phyloP scores from a whole-genome alignment of 2,888 invertebrate genomes.

The Diadegma fenestrale region DNA sequence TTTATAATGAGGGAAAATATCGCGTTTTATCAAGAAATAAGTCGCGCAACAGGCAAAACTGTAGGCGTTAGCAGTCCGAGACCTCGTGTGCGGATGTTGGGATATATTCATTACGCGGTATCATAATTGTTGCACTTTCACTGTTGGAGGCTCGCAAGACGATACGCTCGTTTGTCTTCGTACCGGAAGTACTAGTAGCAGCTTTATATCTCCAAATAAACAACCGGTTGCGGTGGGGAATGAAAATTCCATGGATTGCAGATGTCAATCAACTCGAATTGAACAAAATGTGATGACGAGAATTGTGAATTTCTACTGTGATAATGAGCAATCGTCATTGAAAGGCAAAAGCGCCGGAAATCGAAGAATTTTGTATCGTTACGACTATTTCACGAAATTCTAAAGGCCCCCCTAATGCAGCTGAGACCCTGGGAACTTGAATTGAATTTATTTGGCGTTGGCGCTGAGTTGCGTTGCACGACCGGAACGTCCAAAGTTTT shows the following conservation, averaged over 20 bases:
- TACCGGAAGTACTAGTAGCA: conserved; percentile 69
- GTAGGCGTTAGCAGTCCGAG: conserved; percentile 35
- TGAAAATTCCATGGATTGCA: conserved; percentile 2
- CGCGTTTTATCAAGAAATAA: conserved; percentile 64
- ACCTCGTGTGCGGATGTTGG: conserved; percentile 73
- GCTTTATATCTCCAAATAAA: conserved; percentile 44
- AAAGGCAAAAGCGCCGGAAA: not conserved
- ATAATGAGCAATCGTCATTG: not conserved
- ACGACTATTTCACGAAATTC: not conserved
- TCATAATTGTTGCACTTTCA: conserved; percentile 80
- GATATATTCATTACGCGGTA: conserved; percentile 80
- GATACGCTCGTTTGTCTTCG: conserved; percentile 76
- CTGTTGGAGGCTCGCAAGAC: conserved; percentile 68
- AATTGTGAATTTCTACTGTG: not conserved
- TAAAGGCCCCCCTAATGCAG: not conserved
- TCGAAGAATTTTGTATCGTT: not conserved
- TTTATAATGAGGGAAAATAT: conserved; percentile 41
- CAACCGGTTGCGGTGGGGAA: conserved; percentile 1
- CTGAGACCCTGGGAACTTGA: not conserved
- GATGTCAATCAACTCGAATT: not conserved
- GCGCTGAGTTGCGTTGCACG: not conserved
- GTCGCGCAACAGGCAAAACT: conserved; percentile 37
- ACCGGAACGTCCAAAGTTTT: not conserved
- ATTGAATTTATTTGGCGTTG: not conserved
- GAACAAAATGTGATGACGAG: not conserved